Evolutionary conservation across 1,140 invertebrate species (phyloP), one percentile per base, ranked within the genome.

Genomic region (Megathymus violae): DNA sequence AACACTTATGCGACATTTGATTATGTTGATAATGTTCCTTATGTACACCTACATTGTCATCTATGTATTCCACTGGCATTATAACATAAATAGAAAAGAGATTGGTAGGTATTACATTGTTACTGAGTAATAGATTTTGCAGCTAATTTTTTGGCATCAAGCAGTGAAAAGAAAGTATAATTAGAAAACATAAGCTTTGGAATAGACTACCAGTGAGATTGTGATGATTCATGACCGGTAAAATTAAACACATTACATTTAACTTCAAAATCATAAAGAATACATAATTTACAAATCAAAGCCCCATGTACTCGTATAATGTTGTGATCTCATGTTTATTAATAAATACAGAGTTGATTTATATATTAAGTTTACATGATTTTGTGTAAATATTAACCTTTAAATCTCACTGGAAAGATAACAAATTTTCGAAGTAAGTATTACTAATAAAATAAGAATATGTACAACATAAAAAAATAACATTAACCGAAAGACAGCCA

Each of bases 141-240:
- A 82, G 78, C 74, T 78, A 85, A 84, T 68, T 90, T 88, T 90
- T 90, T 90, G 88, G 88, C 85, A 86, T 90, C 74, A 87, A 90
- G 85, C 84, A 87, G 85, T 76, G 76, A 78, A 78, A 76, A 82
- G 73, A 85, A 77, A n/a, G n/a, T n/a, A 69, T 73, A 67, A 71
- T 74, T 67, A 78, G 69, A 78, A 70, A 83, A 82, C 64, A 75
- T 73, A 88, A 80, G 76, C 84, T 88, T 90, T 90, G 84, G 82
- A 85, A 86, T 78, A 87, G 84, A 78, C 69, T 64, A 69, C 85
- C 82, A 82, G 85, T 88, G 83, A 85, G 80, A 85, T 80, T 78
- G 62, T 67, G 64, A 76, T 64, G 64, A 43, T 41, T 31, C 7
- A 31, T 31, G 34, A 14, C 34, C 34, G 9, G 9, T 50, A 34